Evolutionary conservation across 2,113 vertebrate species (phyloP).

Genomic region (Dendrocopos noguchii): DNA sequence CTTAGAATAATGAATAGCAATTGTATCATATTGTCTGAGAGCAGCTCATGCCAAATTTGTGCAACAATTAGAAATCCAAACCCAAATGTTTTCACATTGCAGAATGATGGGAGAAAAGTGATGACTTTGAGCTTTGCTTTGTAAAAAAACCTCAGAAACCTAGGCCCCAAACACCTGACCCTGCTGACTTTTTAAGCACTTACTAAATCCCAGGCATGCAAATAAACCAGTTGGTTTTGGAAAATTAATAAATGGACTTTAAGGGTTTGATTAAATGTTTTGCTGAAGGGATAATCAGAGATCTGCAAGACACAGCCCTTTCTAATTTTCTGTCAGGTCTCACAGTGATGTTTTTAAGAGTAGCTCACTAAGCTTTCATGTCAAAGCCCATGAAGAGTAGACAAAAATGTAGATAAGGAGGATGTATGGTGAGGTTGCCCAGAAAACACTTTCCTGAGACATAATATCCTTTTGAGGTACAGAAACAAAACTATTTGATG

Average conservation of each 20-base stretch:
- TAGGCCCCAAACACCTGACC: not conserved
- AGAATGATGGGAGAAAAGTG: not conserved
- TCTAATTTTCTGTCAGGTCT: not conserved
- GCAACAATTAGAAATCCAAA: constrained; percentile 42
- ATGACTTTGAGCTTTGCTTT: not conserved
- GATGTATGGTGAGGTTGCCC: constrained; percentile 10
- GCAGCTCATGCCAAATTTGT: not conserved
- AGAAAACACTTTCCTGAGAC: constrained; percentile 45
- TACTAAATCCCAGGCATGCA: not conserved
- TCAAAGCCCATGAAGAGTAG: not conserved
- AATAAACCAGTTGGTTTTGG: not conserved
- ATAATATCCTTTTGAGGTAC: constrained; percentile 15
- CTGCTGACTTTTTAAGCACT: not conserved
- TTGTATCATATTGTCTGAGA: not conserved
- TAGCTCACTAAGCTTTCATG: not conserved
- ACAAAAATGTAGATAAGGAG: constrained; percentile 26
- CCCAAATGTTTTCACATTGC: constrained; percentile 57
- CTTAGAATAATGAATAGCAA: constrained; percentile 33
- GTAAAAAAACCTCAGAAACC: not conserved
- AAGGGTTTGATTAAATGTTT: not conserved
- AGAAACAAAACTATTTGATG: not conserved
- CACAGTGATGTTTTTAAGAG: constrained; percentile 43
- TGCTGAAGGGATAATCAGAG: not conserved
- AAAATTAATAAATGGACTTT: not conserved
- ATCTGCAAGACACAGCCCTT: not conserved